Base-by-base conservation (phyloP, 2,888 invertebrate species). In the Aromia moschata region DNA sequence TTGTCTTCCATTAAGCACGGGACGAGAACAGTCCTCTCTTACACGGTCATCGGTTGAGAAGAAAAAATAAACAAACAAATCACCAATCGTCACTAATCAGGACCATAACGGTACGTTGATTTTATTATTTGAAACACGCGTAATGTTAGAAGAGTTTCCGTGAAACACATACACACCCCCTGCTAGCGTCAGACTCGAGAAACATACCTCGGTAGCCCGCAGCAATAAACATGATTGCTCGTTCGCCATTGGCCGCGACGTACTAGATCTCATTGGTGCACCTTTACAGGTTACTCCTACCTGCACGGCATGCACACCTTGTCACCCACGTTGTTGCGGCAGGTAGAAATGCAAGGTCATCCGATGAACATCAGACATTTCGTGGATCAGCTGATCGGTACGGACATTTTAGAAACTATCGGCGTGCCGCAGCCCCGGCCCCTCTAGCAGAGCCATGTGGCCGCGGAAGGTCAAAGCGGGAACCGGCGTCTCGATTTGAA, bases 241-340 rank as follows among this genome's bases (percentile, higher is more conserved):
- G 72, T 75, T 79, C 79, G 78, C 80, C 78, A 80, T 80, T 80
- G 81, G 81, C 77, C 79, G 76, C 69, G 60, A 64, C 69, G 64
- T 70, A 69, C 62, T 68, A 68, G 66, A 67, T 74, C 74, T 74
- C 71, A 80, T 81, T 81, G 81, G 81, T 76, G 75, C 78, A 79
- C 79, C 79, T 78, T 70, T 65, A 68, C 79, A 77, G 79, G 79
- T 75, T 70, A 80, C 80, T 77, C 80, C 81, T 80, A 80, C 80
- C 79, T 79, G 79, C 67, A 59, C 61, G 65, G 56, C 66, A 60
- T 46, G 47, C 60, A 65, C 67, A 68, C 66, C 67, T 71, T 64
- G 61, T 43, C 58, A 65, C 62, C 60, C 65, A 45, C 60, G 44
- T 30, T 53, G 52, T 36, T 15, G 40, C 9, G 45, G 58, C 61